A percentile compares a stretch with the other conserved stretches of the same genome.
phyloP scores from a whole-genome alignment of 2,888 invertebrate genomes.

The Dryocosmus kuriphilus region DNA sequence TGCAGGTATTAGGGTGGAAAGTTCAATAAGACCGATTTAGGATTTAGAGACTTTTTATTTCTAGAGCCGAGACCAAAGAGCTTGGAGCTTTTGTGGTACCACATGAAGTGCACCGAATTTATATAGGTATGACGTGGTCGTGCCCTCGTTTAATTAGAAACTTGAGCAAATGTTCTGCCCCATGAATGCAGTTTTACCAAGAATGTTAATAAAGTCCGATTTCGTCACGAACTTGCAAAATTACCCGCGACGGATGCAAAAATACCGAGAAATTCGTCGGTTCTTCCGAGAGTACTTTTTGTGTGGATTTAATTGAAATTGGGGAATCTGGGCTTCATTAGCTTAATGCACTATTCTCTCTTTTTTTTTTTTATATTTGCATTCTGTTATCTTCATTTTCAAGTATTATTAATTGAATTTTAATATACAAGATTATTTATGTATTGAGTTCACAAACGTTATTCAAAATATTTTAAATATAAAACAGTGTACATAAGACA shows the following conservation, averaged over 20 bases:
- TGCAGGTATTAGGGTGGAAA: background rate
- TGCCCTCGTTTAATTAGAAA: conserved; percentile 33
- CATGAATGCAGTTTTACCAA: conserved; percentile 29
- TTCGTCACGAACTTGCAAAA: conserved; percentile 32
- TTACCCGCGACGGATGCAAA: conserved; percentile 38
- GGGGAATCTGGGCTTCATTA: background rate
- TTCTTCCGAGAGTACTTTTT: background rate
- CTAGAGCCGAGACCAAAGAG: background rate
- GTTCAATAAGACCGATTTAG: conserved; percentile 4
- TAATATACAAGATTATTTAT: no score
- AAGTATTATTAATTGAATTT: no score
- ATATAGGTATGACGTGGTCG: conserved; percentile 25
- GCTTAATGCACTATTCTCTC: background rate
- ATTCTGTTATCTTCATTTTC: no score
- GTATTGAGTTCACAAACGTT: no score
- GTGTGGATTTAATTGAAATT: conserved; percentile 24
- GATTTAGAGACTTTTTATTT: background rate
- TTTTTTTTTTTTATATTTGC: background rate
- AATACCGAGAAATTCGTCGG: background rate
- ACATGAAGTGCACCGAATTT: conserved; percentile 18
- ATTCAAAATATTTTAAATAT: no score
- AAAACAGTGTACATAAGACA: no score
- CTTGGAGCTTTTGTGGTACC: conserved; percentile 16
- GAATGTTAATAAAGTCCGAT: conserved; percentile 37
- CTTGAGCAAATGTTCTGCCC: conserved; percentile 18